Evolutionary conservation across 2,888 invertebrate species (phyloP).

Genomic region (Thymelicus sylvestris): DNA sequence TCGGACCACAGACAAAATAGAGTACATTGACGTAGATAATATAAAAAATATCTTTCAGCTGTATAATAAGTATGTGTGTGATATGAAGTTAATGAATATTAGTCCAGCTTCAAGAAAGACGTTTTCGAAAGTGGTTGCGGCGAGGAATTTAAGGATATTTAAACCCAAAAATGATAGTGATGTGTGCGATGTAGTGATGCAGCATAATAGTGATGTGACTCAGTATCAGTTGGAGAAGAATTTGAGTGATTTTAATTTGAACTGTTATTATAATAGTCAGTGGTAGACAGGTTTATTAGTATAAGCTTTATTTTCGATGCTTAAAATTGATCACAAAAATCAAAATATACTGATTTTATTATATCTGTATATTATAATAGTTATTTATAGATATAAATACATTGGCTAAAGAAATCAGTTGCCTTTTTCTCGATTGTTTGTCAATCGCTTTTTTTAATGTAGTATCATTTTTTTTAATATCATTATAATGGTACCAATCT

Average conservation of each 20-base stretch:
- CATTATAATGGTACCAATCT: too few relatives aligned
- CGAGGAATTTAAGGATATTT: constrained; percentile 62
- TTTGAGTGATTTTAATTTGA: constrained; percentile 32
- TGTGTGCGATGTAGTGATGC: constrained; percentile 56
- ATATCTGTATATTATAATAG: too few relatives aligned
- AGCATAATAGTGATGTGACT: constrained; percentile 54
- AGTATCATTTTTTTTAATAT: too few relatives aligned
- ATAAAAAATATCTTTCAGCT: constrained; percentile 64
- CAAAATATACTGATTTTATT: too few relatives aligned
- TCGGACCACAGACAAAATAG: constrained; percentile 42
- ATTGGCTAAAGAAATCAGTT: too few relatives aligned
- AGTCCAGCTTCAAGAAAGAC: constrained; percentile 66
- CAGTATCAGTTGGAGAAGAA: constrained; percentile 27
- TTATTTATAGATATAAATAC: too few relatives aligned
- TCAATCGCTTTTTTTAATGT: too few relatives aligned
- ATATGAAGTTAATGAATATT: constrained; percentile 50
- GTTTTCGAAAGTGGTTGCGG: constrained; percentile 57
- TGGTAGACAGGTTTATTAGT: constrained; percentile 32
- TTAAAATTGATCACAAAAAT: too few relatives aligned
- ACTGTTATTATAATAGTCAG: constrained; percentile 41
- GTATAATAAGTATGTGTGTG: constrained; percentile 57
- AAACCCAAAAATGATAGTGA: constrained; percentile 63
- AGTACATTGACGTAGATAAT: constrained; percentile 55
- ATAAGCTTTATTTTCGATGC: too few relatives aligned
- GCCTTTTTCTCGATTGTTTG: too few relatives aligned